Evolutionary conservation across 2,113 vertebrate species (phyloP).

Genomic region (Oriolus oriolus): DNA sequence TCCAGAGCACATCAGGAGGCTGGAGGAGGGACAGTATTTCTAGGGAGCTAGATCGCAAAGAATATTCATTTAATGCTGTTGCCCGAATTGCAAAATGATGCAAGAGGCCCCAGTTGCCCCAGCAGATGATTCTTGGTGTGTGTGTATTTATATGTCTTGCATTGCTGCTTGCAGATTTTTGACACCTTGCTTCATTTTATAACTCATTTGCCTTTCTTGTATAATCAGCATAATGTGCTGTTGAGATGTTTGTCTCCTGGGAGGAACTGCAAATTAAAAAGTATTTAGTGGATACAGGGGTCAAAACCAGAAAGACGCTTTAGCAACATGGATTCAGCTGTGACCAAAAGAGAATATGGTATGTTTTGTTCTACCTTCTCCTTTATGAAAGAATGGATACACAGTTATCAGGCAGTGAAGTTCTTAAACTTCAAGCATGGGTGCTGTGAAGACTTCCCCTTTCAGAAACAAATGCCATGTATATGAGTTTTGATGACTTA

Average conservation of each 20-base stretch:
- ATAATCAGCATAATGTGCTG: background rate
- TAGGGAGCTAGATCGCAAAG: fast-evolving
- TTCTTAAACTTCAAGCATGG: background rate
- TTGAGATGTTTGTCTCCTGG: background rate
- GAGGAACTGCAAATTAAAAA: background rate
- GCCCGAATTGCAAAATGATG: background rate
- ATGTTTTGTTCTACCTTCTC: background rate
- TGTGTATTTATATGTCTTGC: background rate
- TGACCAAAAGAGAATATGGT: background rate
- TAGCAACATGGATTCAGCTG: background rate
- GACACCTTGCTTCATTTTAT: background rate
- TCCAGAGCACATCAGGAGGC: fast-evolving
- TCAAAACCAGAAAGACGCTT: background rate
- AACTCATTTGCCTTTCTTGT: background rate
- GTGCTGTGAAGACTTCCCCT: background rate
- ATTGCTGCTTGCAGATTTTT: background rate
- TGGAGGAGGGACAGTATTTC: background rate
- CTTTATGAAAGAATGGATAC: background rate
- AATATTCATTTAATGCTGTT: background rate
- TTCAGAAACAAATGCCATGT: background rate
- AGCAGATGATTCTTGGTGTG: background rate
- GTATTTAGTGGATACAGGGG: background rate
- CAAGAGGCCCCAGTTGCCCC: background rate
- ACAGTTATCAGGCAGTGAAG: background rate
- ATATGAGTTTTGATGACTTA: background rate